Evolutionary conservation across 2,113 vertebrate species (phyloP).

Genomic region (Pyxicephalus adspersus): DNA sequence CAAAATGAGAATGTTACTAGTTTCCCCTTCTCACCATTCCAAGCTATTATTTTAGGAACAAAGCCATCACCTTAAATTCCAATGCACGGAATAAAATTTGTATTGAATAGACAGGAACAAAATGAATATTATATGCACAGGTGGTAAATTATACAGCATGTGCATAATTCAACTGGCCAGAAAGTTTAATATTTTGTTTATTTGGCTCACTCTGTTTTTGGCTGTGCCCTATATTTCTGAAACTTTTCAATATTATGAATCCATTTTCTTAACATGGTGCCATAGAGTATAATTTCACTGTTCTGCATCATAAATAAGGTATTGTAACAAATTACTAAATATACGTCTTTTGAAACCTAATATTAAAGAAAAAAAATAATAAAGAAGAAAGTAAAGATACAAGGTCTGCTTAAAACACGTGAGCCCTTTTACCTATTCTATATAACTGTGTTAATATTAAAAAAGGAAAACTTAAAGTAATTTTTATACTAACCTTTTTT

Average conservation of each 20-base stretch:
- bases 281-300: not conserved
- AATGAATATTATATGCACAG: conserved; percentile 14
- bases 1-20: conserved; percentile 7
- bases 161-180: not conserved
- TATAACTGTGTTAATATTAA: no score
- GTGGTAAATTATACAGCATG: not conserved
- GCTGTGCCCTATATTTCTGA: not conserved
- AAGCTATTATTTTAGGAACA: conserved; percentile 23
- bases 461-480: no score
- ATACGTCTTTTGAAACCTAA: no score
- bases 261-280: not conserved
- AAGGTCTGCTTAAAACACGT: no score
- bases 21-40: not conserved
- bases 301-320: not conserved
- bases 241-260: not conserved
- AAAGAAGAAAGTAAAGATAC: no score
- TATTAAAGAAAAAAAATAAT: no score
- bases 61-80: not conserved
- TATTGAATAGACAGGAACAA: conserved; percentile 4
- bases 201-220: not conserved
- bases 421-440: no score
- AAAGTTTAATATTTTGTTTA: conserved; percentile 9
- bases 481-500: no score
- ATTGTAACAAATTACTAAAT: not conserved
- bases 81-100: not conserved